Percentiles rank a stretch among this genome's conserved stretches.
These are phyloP conservation scores for Bergia puertoricense DNA, from an alignment of 92 coral and sea anemone species.

Conservation along the genomic window DNA sequence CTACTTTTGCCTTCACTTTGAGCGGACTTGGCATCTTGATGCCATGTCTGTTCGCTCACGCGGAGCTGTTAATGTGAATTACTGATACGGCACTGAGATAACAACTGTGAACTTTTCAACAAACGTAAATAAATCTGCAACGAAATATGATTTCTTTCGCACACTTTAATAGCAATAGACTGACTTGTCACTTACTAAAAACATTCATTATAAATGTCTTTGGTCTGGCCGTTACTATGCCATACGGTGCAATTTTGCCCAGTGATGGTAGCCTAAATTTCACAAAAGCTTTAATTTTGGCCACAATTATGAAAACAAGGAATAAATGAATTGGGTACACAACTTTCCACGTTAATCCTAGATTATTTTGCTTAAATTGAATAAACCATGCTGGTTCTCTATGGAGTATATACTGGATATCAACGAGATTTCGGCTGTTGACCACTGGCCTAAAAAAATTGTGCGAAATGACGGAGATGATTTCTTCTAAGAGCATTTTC, in stretches of 20 bases:
- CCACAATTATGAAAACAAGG: not conserved
- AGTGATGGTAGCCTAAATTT: not conserved
- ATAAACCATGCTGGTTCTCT: constrained; percentile 19
- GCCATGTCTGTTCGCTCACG: constrained; percentile 26
- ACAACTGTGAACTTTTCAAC: constrained; percentile 36
- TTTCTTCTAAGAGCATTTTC: not conserved
- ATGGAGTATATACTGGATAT: constrained; percentile 11
- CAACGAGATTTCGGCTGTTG: constrained; percentile 2
- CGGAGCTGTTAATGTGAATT: constrained; percentile 45
- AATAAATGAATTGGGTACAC: not conserved
- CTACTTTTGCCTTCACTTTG: constrained; percentile 29
- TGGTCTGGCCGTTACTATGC: constrained; percentile 33
- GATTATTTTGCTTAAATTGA: constrained; percentile 9
- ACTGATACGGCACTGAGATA: constrained; percentile 6
- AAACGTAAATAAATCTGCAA: constrained; percentile 25
- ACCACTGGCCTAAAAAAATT: constrained; percentile 21
- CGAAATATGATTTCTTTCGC: constrained; percentile 12
- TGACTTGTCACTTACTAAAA: constrained; percentile 30
- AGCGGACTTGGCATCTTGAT: not conserved
- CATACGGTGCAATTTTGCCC: constrained; percentile 36
- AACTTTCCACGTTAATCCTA: not conserved
- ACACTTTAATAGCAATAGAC: constrained; percentile 14
- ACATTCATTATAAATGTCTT: constrained; percentile 12
- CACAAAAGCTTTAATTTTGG: constrained; percentile 20
- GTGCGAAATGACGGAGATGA: not conserved